A percentile compares a stretch with the other conserved stretches of the same genome.
Evolutionary conservation across 2,113 vertebrate genomes (phyloP).

Genomic region (Myxocyprinus asiaticus): DNA sequence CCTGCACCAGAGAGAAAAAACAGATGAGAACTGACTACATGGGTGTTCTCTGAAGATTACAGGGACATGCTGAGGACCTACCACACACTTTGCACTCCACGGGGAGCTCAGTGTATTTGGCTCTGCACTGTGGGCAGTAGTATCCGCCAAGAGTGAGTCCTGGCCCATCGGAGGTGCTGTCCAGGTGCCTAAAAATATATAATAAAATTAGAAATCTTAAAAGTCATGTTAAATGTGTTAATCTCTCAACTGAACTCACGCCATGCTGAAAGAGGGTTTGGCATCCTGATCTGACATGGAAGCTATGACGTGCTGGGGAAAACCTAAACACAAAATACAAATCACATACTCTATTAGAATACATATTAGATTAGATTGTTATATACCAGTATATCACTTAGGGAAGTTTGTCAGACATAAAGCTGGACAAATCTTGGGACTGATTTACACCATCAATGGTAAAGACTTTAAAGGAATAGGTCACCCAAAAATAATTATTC

Average conservation of each 20-base stretch:
- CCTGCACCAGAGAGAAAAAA: constrained; percentile 68
- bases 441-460: no score
- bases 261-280: constrained; percentile 96
- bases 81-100: constrained; percentile 98
- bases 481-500: no score
- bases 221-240: neutral
- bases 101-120: constrained; percentile 93
- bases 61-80: constrained; percentile 65
- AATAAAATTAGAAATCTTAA: neutral
- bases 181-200: constrained; percentile 79
- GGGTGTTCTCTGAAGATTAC: neutral
- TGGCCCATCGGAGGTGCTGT: constrained; percentile 72
- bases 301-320: constrained; percentile 88
- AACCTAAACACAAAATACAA: constrained; percentile 75
- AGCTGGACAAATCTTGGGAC: no score
- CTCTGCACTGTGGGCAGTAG: constrained; percentile 93
- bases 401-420: no score
- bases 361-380: no score
- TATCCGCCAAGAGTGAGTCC: constrained; percentile 89
- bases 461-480: no score
- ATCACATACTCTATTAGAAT: no score
- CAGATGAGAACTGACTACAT: neutral
- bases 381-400: no score
- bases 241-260: constrained; percentile 77
- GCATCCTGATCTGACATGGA: constrained; percentile 86